Conservation (phyloP, 2,888 invertebrate species). For the Campopleginae sp. region DNA sequence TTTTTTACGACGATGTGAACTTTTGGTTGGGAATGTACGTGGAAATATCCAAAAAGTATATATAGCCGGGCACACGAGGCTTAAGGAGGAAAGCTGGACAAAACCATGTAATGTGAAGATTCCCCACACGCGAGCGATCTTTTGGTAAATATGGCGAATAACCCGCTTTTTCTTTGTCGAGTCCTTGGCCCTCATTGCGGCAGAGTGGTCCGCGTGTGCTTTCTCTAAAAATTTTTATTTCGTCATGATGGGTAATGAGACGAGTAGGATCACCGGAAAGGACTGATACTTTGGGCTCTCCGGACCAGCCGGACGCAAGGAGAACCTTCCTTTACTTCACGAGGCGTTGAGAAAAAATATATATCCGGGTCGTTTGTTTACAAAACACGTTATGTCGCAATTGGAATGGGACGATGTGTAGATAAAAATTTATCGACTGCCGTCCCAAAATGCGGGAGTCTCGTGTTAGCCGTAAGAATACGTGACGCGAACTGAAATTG, state of each 20-base stretch:
- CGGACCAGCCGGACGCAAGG: neutral
- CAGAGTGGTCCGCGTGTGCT: neutral
- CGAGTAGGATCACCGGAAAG: constrained; percentile 5
- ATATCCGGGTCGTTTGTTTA: neutral
- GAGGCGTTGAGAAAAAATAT: neutral
- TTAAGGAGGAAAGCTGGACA: constrained; percentile 44
- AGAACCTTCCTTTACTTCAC: neutral
- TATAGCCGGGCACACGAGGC: neutral
- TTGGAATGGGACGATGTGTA: neutral
- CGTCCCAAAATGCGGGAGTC: too few relatives aligned
- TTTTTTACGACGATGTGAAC: neutral
- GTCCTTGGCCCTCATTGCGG: constrained; percentile 13
- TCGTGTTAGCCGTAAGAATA: too few relatives aligned
- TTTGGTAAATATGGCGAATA: constrained; percentile 31
- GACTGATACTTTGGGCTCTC: neutral
- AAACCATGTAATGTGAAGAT: constrained; percentile 51
- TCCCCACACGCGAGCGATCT: constrained; percentile 54
- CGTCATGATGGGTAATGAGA: neutral
- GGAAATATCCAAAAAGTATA: neutral
- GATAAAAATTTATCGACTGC: neutral
- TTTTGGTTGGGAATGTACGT: constrained; percentile 23
- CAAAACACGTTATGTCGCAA: neutral
- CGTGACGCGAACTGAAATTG: too few relatives aligned
- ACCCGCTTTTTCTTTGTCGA: constrained; percentile 3
- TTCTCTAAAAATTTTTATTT: neutral